phyloP scores from a whole-genome alignment of 2,888 invertebrate species.

The Leucozona laternaria region DNA sequence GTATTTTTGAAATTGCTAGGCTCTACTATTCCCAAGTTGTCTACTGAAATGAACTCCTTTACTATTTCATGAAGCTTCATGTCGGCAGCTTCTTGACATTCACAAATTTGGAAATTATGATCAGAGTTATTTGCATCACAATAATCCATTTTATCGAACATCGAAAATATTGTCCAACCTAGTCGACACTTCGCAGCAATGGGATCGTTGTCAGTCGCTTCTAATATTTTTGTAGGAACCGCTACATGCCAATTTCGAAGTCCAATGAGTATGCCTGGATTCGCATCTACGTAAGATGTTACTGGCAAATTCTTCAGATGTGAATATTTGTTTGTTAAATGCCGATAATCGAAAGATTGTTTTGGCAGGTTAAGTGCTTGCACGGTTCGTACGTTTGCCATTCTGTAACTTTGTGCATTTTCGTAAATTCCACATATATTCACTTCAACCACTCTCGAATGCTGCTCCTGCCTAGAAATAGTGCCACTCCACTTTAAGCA shows the following conservation, averaged over 20 bases:
- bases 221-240: neutral
- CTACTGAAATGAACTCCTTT: neutral
- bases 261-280: neutral
- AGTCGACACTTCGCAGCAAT: no score
- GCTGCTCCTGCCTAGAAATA: neutral
- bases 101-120: neutral
- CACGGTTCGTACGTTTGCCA: neutral
- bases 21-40: neutral
- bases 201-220: neutral
- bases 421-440: neutral
- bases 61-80: neutral
- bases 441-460: neutral
- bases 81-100: neutral
- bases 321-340: neutral
- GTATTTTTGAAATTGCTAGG: neutral
- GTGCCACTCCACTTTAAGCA: slow-evolving; percentile 39
- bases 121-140: neutral
- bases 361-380: neutral
- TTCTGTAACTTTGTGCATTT: neutral
- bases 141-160: no score
- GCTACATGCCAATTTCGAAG: no score
- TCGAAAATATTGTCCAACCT: no score
- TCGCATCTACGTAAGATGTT: neutral
- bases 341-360: neutral
- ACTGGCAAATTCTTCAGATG: neutral